Evolutionary conservation across 1,140 invertebrate species (phyloP).

Genomic region (Gryon sp.): DNA sequence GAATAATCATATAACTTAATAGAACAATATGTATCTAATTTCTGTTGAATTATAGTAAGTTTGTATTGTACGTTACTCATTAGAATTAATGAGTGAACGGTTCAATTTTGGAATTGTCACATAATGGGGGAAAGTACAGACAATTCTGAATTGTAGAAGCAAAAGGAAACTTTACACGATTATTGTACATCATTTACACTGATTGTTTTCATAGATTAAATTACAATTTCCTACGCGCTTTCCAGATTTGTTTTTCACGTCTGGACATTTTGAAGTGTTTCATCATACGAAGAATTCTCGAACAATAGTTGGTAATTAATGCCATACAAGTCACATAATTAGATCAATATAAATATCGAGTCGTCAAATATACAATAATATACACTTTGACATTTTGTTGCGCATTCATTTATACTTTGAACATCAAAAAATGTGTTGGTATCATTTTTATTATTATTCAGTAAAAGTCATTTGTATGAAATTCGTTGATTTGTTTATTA

Average conservation of each 20-base stretch:
- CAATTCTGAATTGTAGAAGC: neutral
- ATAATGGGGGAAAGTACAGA: neutral
- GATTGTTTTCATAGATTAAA: slow-evolving; percentile 21
- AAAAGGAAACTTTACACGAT: slow-evolving; percentile 30
- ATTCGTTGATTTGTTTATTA: slow-evolving; percentile 45
- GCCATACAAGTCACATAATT: slow-evolving; percentile 23
- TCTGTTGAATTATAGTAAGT: too few relatives aligned
- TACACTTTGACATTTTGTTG: slow-evolving; percentile 39
- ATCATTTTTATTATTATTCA: slow-evolving; percentile 11
- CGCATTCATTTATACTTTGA: slow-evolving; percentile 22
- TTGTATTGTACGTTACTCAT: too few relatives aligned
- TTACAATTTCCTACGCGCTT: neutral
- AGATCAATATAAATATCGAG: slow-evolving; percentile 40
- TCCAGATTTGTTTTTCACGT: neutral
- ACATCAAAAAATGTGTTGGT: too few relatives aligned
- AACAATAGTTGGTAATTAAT: slow-evolving; percentile 23
- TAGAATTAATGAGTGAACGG: too few relatives aligned
- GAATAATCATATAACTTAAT: too few relatives aligned
- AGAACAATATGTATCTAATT: too few relatives aligned
- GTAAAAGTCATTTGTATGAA: slow-evolving; percentile 37
- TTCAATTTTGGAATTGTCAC: neutral
- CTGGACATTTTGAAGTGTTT: slow-evolving; percentile 20
- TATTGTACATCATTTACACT: slow-evolving; percentile 43
- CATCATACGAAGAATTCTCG: slow-evolving; percentile 11
- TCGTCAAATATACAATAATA: slow-evolving; percentile 49